A percentile compares a stretch with the other conserved stretches of the same genome.
Evolutionary conservation across 2,888 invertebrate species (phyloP).

Genomic region (Leptinotarsa peninsularis): DNA sequence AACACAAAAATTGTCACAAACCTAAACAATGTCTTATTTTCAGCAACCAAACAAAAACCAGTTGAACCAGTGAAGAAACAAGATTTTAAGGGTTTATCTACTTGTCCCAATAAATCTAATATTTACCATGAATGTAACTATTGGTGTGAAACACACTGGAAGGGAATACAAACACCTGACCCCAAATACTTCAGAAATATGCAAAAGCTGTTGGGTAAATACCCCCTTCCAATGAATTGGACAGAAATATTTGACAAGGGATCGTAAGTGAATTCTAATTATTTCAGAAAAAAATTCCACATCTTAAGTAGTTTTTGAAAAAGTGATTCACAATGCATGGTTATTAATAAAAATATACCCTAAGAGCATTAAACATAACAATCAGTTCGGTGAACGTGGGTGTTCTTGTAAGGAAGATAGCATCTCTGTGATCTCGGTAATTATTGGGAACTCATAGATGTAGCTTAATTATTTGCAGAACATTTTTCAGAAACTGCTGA

Average conservation of each 20-base stretch:
- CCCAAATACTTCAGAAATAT: constrained; percentile 81
- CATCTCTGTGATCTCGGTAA: too few species aligned
- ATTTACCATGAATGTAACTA: constrained; percentile 92
- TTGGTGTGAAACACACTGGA: constrained; percentile 92
- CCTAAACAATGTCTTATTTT: constrained; percentile 32
- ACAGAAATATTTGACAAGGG: constrained; percentile 93
- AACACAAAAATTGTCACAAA: neutral
- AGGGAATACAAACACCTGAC: constrained; percentile 78
- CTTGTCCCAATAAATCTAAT: constrained; percentile 97
- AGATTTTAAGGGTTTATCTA: constrained; percentile 74
- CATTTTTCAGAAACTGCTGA: too few species aligned
- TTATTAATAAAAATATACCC: too few species aligned
- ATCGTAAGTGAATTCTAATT: constrained; percentile 63
- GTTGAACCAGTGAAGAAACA: constrained; percentile 56
- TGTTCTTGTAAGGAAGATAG: too few species aligned
- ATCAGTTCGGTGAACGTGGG: too few species aligned
- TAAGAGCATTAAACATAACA: too few species aligned
- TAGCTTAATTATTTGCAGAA: too few species aligned
- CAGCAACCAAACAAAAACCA: constrained; percentile 55
- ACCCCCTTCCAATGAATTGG: constrained; percentile 94
- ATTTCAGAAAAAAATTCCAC: too few species aligned
- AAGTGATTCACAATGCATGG: too few species aligned
- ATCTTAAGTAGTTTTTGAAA: too few species aligned
- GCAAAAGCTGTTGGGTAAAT: constrained; percentile 82
- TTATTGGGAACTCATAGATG: too few species aligned